phyloP scores from a whole-genome alignment of 1,140 invertebrate species.

The Trachymyrmex septentrionalis region DNA sequence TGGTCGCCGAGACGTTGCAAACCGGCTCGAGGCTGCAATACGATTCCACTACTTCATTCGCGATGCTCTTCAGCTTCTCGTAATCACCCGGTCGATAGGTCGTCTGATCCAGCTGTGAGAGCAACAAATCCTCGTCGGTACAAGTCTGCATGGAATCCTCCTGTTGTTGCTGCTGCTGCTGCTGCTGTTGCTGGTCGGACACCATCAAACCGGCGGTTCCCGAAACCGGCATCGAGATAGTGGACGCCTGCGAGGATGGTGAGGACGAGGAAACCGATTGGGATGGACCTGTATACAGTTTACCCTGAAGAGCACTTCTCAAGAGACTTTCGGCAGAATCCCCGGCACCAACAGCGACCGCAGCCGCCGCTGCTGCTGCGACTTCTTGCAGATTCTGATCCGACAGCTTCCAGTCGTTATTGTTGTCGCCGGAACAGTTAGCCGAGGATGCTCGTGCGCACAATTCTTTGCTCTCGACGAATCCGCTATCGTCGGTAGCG shows the following conservation, averaged over 20 bases:
- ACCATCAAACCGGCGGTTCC: slow-evolving; percentile 74
- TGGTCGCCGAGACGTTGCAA: slow-evolving; percentile 86
- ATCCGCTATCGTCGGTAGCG: slow-evolving; percentile 90
- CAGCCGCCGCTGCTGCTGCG: slow-evolving; percentile 79
- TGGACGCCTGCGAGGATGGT: slow-evolving; percentile 75
- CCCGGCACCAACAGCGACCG: slow-evolving; percentile 81
- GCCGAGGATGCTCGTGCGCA: slow-evolving; percentile 75
- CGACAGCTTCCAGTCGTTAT: slow-evolving; percentile 93
- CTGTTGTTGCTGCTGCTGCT: slow-evolving; percentile 84
- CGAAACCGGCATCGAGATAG: slow-evolving; percentile 72
- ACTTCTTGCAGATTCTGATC: slow-evolving; percentile 90
- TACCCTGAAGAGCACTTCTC: slow-evolving; percentile 93
- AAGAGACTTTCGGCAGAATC: slow-evolving; percentile 91
- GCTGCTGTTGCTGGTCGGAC: slow-evolving; percentile 80
- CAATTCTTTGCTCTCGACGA: slow-evolving; percentile 89
- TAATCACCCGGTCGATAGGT: slow-evolving; percentile 83
- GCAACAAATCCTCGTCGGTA: slow-evolving; percentile 90
- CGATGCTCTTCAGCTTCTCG: slow-evolving; percentile 88
- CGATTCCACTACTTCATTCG: slow-evolving; percentile 91
- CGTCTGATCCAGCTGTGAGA: slow-evolving; percentile 91
- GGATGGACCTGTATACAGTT: slow-evolving; percentile 82
- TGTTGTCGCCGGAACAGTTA: slow-evolving; percentile 89
- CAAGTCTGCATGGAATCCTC: slow-evolving; percentile 90
- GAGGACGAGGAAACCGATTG: slow-evolving; percentile 81
- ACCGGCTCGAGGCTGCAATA: slow-evolving; percentile 90